These are phyloP conservation scores for Harmothoe impar DNA, from an alignment of 2,888 invertebrate species.

Conservation along the genomic window DNA sequence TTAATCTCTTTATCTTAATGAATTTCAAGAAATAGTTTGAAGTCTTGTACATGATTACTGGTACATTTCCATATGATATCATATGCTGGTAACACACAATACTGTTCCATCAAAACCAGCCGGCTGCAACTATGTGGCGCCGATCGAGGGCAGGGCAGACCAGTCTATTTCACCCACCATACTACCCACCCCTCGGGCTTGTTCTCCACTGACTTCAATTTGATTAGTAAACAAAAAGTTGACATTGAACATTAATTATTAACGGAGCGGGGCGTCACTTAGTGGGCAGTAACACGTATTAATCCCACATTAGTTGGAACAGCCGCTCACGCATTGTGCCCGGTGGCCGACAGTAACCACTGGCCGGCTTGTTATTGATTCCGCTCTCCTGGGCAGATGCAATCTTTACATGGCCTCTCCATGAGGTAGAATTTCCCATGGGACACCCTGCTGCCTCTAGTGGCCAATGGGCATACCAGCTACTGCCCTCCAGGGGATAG, in stretches of 20 bases:
- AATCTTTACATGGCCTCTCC: conserved; percentile 51
- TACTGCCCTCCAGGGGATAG: not conserved
- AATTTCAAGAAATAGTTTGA: too few species aligned
- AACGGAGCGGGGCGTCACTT: not conserved
- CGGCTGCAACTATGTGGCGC: too few species aligned
- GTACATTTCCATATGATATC: too few species aligned
- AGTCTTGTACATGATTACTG: too few species aligned
- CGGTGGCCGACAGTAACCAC: not conserved
- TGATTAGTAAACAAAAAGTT: conserved; percentile 20
- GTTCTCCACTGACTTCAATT: not conserved
- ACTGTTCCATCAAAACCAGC: too few species aligned
- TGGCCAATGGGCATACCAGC: conserved; percentile 9
- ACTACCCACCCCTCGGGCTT: too few species aligned
- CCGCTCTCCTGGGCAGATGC: not conserved
- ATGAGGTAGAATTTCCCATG: conserved; percentile 30
- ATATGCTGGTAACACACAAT: too few species aligned
- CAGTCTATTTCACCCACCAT: too few species aligned
- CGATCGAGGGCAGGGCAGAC: too few species aligned
- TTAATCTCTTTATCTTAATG: too few species aligned
- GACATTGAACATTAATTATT: not conserved
- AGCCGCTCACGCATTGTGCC: not conserved
- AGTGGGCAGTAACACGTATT: not conserved
- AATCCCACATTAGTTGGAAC: not conserved
- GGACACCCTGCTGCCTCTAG: not conserved
- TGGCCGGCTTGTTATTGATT: not conserved